Base-by-base conservation (phyloP, 2,797 vertebrate genomes). In the Bovichtus diacanthus region DNA sequence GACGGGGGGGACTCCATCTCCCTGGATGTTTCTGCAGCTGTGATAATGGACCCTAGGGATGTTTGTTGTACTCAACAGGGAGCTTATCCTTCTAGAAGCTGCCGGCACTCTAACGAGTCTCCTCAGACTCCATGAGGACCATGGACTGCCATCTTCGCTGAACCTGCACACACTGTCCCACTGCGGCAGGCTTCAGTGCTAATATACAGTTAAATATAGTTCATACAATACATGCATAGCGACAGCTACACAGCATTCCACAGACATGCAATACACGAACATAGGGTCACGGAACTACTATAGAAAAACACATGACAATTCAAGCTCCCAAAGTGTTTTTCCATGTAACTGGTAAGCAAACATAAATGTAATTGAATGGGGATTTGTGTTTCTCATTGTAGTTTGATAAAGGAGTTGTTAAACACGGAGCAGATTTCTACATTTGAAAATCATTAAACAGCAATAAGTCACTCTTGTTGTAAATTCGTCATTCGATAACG, bases 91-190 rank as follows among this genome's bases (percentile, higher is more conserved):
- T 31, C 47, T 13, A 39, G 59, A 59, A 43, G 54, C 76, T 69
- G 56, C 54, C 50, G 34, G 41, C 9, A 19, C 70, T 62, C 59
- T 87, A 85, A 85, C 2, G 11, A 88, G 70, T 84, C 84, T 74
- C 80, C 66, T 78, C 62, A 68, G 67, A 54, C 34, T 70, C 18
- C 62, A 60, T 5, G 11, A 61, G 38, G 46, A 49, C 44, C 54
- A 51, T 7, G 41, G 18, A 12, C 39, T 4, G 34, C 65, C 39
- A 83, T 78, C 67, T 67, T 34, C 34, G 59, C 36, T 27, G 54
- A 76, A 79, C 67, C 70, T 47, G 54, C 56, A 62, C 18, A 31
- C 19, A 9, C 47, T 4, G 58, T 87, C 74, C 72, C 84, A 41
- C 50, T 54, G 68, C 23, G 49, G 59, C 59, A 31, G 25, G 55